A percentile compares a stretch with the other conserved stretches of the same genome.
Evolutionary conservation across 2,113 vertebrate species (phyloP).

Genomic region (Entomyzon cyanotis): DNA sequence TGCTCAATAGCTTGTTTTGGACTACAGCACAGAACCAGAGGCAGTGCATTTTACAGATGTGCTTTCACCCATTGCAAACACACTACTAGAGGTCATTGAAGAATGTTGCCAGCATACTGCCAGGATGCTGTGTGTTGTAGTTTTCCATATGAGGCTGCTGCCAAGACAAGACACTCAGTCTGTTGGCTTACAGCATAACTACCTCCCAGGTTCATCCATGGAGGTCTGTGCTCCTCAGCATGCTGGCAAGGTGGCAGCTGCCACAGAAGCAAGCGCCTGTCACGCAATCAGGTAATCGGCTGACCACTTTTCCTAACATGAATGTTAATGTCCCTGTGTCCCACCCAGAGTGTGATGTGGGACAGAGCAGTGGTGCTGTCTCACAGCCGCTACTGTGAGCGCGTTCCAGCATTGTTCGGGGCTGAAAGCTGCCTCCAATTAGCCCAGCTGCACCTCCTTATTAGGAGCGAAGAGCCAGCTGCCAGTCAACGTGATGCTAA

Average conservation of each 20-base stretch:
- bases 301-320: not conserved
- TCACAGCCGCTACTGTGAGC: not conserved
- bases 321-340: not conserved
- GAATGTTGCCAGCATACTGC: not conserved
- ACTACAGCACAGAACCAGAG: not conserved
- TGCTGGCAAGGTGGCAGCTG: not conserved
- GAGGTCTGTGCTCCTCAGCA: not conserved
- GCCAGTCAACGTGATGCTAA: not conserved
- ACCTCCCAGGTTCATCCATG: not conserved
- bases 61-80: not conserved
- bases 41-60: not conserved
- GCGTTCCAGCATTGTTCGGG: not conserved
- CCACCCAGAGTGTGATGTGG: not conserved
- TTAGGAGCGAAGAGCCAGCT: constrained; percentile 18
- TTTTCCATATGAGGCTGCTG: not conserved
- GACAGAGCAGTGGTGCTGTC: not conserved
- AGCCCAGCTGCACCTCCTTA: constrained; percentile 52
- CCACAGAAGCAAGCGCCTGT: accelerated
- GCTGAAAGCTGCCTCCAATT: constrained; percentile 47
- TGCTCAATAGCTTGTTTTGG: constrained; percentile 14
- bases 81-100: not conserved
- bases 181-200: not conserved
- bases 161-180: not conserved
- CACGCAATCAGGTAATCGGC: not conserved
- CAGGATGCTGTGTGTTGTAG: not conserved